Evolutionary conservation across 2,888 invertebrate genomes (phyloP).

Genomic region (Oxyteleia sp.): DNA sequence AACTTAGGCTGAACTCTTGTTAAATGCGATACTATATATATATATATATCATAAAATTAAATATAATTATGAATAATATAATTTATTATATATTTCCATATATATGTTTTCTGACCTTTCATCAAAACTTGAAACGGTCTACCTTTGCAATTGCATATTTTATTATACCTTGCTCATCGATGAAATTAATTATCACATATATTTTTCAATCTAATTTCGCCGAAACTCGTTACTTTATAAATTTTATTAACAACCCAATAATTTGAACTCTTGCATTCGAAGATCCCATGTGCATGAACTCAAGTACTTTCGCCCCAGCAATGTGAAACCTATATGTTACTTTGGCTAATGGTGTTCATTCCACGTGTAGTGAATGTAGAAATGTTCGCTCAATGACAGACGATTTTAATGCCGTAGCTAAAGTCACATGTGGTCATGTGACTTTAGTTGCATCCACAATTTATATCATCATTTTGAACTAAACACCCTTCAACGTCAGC

Average conservation of each 20-base stretch:
- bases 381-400: constrained; percentile 26
- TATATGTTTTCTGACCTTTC: too few relatives aligned
- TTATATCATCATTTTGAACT: constrained; percentile 8
- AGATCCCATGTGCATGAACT: constrained; percentile 14
- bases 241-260: constrained; percentile 17
- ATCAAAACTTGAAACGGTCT: too few relatives aligned
- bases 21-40: too few relatives aligned
- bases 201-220: too few relatives aligned
- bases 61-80: too few relatives aligned
- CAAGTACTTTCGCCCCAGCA: constrained; percentile 31
- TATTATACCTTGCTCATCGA: too few relatives aligned
- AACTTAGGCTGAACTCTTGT: too few relatives aligned
- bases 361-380: constrained; percentile 47
- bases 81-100: too few relatives aligned
- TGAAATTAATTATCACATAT: too few relatives aligned
- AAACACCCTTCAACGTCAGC: too few relatives aligned
- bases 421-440: constrained; percentile 26
- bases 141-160: too few relatives aligned
- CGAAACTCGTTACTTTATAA: not conserved
- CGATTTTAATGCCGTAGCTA: constrained; percentile 36
- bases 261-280: constrained; percentile 32
- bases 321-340: constrained; percentile 33
- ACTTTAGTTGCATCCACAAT: constrained; percentile 17
- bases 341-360: constrained; percentile 45
- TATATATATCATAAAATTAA: too few relatives aligned